Evolutionary conservation across 2,888 invertebrate genomes (phyloP), one percentile per base, ranked within the genome.

Genomic region (Euclidia mi): DNA sequence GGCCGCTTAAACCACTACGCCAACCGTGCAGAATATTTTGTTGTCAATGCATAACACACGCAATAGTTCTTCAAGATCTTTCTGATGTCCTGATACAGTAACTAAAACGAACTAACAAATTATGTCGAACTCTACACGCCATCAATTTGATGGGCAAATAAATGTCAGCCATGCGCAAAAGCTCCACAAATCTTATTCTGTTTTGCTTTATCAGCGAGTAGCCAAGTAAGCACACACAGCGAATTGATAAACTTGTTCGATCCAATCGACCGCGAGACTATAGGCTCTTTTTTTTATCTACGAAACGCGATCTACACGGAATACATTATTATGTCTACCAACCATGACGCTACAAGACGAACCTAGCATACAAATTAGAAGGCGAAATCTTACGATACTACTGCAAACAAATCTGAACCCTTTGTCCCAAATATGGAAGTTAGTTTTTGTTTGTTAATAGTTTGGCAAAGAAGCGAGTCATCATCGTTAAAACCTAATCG

Each of bases 401-500:
- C 11, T 11, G 0, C 56, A 53, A 28, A 15, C 42, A 17, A 83
- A 69, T 59, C 44, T 69, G 41, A 56, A 71, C 78, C 53, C 38
- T 79, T 41, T 6, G 0, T 0, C 2, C 0, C 4, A 1, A 10
- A 0, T 0, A 1, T 37, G 70, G 81, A 49, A 65, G 81, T 69
- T 57, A n/a, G 37, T 18, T 79, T 73, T 84, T 12, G 44, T 17
- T 12, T 56, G 63, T 11, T 7, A 12, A 17, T 7, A 1, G 11
- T 46, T 57, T 46, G 35, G 6, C 14, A 25, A 28, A 48, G 76
- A 71, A 81, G 79, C 75, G 79, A 87, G 87, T 90, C 89, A 90
- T 91, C 90, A 89, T 90, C 91, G 88, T 92, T 91, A 91, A 90
- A 90, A 86, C 82, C 89, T 89, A 90, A 92, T 92, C 91, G 87